These are phyloP conservation scores for Heteropelma amictum DNA, from an alignment of 2,888 invertebrate species.

Conservation along the genomic window DNA sequence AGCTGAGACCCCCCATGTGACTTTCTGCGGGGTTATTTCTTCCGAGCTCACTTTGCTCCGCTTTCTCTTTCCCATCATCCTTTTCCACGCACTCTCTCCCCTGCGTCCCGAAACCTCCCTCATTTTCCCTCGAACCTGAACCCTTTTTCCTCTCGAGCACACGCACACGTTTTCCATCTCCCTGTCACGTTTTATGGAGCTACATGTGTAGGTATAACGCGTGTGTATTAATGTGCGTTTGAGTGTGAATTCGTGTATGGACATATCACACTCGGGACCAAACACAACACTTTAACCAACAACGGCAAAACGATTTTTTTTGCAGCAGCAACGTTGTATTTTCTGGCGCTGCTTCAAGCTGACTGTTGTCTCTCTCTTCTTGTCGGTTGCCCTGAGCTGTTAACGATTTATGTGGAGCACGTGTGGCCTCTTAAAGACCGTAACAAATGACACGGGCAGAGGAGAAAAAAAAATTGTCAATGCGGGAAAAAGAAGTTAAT, in stretches of 20 bases:
- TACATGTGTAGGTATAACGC: conserved; percentile 1
- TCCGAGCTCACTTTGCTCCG: conserved; percentile 8
- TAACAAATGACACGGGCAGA: conserved; percentile 3
- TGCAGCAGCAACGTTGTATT: not conserved
- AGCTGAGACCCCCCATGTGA: conserved; percentile 71
- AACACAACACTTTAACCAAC: conserved; percentile 15
- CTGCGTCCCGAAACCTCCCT: conserved; percentile 22
- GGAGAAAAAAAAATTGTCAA: not conserved
- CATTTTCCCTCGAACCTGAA: conserved; percentile 21
- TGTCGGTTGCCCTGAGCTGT: not conserved
- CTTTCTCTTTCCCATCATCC: conserved; percentile 3
- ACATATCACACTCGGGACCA: not conserved
- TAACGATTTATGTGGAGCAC: conserved; percentile 43
- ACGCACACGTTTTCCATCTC: conserved; percentile 49
- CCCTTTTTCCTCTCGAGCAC: conserved; percentile 29
- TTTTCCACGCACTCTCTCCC: conserved; percentile 46
- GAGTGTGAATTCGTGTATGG: no score
- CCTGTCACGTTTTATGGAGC: conserved; percentile 56
- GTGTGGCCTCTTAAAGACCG: conserved; percentile 30
- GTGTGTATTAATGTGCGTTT: conserved; percentile 35
- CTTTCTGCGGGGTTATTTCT: conserved; percentile 47
- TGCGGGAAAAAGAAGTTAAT: conserved; percentile 8
- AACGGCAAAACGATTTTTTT: conserved; percentile 24
- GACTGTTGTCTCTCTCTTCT: conserved; percentile 2
- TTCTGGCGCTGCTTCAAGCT: conserved; percentile 29